These are phyloP conservation scores for Torymus texanus DNA, from an alignment of 2,888 invertebrate species.

Conservation along the genomic window DNA sequence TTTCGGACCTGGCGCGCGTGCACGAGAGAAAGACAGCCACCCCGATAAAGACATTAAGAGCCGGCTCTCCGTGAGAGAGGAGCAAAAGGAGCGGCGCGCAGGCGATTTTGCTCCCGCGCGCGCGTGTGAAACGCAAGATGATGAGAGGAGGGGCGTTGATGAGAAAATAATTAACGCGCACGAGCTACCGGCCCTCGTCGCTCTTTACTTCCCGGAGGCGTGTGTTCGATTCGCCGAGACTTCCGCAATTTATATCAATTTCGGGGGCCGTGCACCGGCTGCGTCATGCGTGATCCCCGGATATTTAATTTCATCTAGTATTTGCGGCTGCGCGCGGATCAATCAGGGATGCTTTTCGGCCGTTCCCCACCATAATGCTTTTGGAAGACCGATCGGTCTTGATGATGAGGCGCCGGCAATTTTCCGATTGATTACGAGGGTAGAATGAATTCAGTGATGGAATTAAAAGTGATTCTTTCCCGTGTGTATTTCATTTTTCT, in stretches of 20 bases:
- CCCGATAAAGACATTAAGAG: constrained; percentile 69
- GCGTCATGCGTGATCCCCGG: constrained; percentile 19
- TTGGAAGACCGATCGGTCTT: no score
- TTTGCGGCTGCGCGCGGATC: neutral
- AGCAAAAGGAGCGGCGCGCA: constrained; percentile 39
- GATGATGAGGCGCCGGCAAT: neutral
- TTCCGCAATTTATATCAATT: constrained; percentile 51
- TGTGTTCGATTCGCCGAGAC: constrained; percentile 19
- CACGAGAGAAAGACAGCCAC: neutral
- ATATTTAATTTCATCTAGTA: constrained; percentile 31
- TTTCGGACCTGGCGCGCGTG: constrained; percentile 19
- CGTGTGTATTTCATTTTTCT: no score
- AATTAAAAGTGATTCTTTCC: constrained; percentile 5
- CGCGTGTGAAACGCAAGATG: constrained; percentile 67
- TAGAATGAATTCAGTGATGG: neutral
- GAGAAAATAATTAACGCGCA: constrained; percentile 69
- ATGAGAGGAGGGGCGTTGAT: constrained; percentile 62
- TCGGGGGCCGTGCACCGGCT: neutral
- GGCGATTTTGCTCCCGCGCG: constrained; percentile 48
- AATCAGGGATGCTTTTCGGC: constrained; percentile 34
- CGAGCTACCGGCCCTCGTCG: constrained; percentile 38
- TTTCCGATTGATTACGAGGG: constrained; percentile 22
- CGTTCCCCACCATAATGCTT: neutral
- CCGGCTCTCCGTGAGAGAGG: constrained; percentile 10
- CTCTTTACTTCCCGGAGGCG: constrained; percentile 31